Conservation (phyloP, 2,888 invertebrate species). For the Idaea biselata region DNA sequence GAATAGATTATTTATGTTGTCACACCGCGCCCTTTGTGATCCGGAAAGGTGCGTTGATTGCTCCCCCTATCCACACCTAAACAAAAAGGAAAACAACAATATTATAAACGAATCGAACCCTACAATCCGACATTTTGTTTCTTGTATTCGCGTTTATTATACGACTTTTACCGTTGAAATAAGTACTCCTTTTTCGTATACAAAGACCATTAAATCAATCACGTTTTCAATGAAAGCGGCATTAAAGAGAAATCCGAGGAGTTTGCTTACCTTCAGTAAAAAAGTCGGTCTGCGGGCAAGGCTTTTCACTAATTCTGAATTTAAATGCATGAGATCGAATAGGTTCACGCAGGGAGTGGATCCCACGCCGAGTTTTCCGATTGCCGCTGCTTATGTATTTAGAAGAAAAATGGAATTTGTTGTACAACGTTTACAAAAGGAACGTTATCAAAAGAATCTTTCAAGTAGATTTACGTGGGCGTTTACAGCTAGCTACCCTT, state of each 20-base stretch:
- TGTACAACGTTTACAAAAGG: constrained; percentile 54
- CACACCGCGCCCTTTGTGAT: constrained; percentile 48
- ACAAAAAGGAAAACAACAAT: constrained; percentile 32
- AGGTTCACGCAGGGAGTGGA: constrained; percentile 66
- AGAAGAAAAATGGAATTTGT: constrained; percentile 61
- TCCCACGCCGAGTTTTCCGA: constrained; percentile 60
- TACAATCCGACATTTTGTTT: constrained; percentile 24
- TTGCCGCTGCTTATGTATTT: constrained; percentile 73
- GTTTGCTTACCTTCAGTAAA: constrained; percentile 64
- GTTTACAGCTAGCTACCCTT: constrained; percentile 32
- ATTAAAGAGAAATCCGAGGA: constrained; percentile 57
- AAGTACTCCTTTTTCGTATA: constrained; percentile 42
- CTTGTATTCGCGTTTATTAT: constrained; percentile 28
- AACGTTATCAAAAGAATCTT: constrained; percentile 55
- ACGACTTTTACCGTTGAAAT: constrained; percentile 30
- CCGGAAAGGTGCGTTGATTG: constrained; percentile 56
- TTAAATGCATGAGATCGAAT: constrained; percentile 81
- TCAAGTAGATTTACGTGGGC: constrained; percentile 50
- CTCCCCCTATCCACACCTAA: constrained; percentile 43
- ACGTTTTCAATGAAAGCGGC: constrained; percentile 65
- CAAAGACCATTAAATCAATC: constrained; percentile 67
- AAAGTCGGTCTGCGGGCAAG: constrained; percentile 63
- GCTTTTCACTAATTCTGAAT: constrained; percentile 77
- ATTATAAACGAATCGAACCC: constrained; percentile 27
- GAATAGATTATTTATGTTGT: constrained; percentile 72